Evolutionary conservation across 2,113 vertebrate genomes (phyloP).

Genomic region (Chionis minor): DNA sequence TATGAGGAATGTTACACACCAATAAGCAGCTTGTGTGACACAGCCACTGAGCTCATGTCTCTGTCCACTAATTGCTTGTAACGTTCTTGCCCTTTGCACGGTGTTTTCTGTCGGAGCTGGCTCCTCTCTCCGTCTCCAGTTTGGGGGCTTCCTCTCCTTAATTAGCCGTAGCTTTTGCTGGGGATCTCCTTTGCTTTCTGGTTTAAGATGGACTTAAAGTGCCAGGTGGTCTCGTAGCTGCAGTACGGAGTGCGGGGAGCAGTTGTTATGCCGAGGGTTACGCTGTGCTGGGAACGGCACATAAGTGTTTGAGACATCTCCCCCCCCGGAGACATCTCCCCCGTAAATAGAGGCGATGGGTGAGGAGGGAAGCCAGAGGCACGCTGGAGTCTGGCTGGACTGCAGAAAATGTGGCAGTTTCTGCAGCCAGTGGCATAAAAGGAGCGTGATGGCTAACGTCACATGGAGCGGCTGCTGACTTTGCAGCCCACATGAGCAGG

Average conservation of each 20-base stretch:
- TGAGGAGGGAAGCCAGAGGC: neutral
- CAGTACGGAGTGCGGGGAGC: neutral
- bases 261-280: neutral
- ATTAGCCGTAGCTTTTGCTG: neutral
- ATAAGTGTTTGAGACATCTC: rapidly evolving
- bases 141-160: neutral
- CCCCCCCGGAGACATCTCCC: neutral
- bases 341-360: neutral
- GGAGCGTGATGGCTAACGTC: neutral
- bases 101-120: rapidly evolving
- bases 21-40: neutral
- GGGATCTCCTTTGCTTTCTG: neutral
- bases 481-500: conserved; percentile 6
- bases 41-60: neutral
- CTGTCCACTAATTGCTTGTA: neutral
- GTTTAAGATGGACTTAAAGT: neutral
- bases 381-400: neutral
- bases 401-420: rapidly evolving
- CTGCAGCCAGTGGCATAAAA: neutral
- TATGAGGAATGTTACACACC: neutral
- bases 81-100: neutral
- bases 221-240: neutral
- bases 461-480: neutral
- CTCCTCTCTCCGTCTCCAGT: neutral
- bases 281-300: neutral